Base-by-base conservation (phyloP, 2,888 invertebrate genomes). In the Aphodius sticticus region DNA sequence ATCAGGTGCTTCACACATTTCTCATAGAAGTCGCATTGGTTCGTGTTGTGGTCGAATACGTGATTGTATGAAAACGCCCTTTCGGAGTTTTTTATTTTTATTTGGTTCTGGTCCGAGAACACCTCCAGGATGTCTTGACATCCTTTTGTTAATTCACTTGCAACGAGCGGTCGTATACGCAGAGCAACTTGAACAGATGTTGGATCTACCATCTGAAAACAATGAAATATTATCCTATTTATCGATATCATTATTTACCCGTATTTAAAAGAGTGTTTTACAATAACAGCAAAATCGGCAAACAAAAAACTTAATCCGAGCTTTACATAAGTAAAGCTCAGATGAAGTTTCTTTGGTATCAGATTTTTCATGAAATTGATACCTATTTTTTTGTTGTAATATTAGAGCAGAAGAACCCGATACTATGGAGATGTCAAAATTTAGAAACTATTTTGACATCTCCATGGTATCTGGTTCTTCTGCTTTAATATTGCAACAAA, bases 21-120 rank as follows among this genome's bases (percentile, higher is more conserved):
- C 37, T 93, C 91, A 87, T 97, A 97, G 70, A 97, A 93, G 69
- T 92, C 90, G 75, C 92, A 91, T 85, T 97, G 97, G 0, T 90
- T 90, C 1, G 93, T 91, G n/a, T 91, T 91, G 76, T 93, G 91
- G 35, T 93, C 91, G 85, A 96, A 96, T 0, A 96, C 96, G 91
- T 94, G 93, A 88, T 97, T 97, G 86, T 93, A 97, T 0, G 96
- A 95, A 84, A 96, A 97, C 0, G 93, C 91, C 82, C 95, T 92
- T 76, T 94, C 94, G 0, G 90, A 88, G 9, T 91, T 90, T 77
- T 92, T 91, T 0, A 97, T 92, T 77, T 93, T 90, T 1, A 96
- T 92, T 88, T 96, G 96, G 0, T 93, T 92, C 79, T 92, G 90
- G 0, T 92, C 92, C 0, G 91, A 86, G 1, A 94, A 90, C 1